A percentile compares a stretch with the other conserved stretches of the same genome.
Evolutionary conservation across 2,888 invertebrate genomes (phyloP).

Genomic region (Nymphalis urticae): DNA sequence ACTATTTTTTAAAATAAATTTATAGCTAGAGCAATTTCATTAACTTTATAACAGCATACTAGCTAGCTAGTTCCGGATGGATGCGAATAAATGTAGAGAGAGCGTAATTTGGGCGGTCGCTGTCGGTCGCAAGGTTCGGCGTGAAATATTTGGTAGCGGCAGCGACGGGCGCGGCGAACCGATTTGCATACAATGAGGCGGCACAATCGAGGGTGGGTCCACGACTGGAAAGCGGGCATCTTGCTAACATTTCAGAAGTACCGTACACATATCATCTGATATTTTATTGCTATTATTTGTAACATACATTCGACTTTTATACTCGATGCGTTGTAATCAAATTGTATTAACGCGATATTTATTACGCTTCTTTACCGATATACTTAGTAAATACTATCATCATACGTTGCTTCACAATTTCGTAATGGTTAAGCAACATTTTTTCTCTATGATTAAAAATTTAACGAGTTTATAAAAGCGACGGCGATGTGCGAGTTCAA

Average conservation of each 20-base stretch:
- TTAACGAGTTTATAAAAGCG: no score
- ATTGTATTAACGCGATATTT: no score
- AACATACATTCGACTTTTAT: constrained; percentile 3
- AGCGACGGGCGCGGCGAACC: constrained; percentile 59
- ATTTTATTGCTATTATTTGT: constrained; percentile 52
- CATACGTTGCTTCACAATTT: no score
- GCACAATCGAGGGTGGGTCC: constrained; percentile 65
- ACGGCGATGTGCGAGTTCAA: no score
- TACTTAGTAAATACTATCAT: no score
- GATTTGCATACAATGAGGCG: constrained; percentile 74
- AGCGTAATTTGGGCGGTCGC: constrained; percentile 62
- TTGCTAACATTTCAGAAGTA: constrained; percentile 72
- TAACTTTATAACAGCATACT: not conserved
- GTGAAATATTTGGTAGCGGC: constrained; percentile 74
- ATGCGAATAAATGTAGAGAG: constrained; percentile 12
- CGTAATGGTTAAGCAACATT: no score
- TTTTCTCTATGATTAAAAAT: no score
- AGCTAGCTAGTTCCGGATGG: constrained; percentile 8
- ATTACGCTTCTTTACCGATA: no score
- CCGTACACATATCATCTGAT: constrained; percentile 61
- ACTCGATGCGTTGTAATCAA: no score
- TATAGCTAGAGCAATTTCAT: not conserved
- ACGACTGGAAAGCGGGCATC: constrained; percentile 54
- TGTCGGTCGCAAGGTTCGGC: constrained; percentile 54
- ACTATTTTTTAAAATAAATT: no score